phyloP scores from a whole-genome alignment of 2,888 invertebrate genomes.

The Empis livida region DNA sequence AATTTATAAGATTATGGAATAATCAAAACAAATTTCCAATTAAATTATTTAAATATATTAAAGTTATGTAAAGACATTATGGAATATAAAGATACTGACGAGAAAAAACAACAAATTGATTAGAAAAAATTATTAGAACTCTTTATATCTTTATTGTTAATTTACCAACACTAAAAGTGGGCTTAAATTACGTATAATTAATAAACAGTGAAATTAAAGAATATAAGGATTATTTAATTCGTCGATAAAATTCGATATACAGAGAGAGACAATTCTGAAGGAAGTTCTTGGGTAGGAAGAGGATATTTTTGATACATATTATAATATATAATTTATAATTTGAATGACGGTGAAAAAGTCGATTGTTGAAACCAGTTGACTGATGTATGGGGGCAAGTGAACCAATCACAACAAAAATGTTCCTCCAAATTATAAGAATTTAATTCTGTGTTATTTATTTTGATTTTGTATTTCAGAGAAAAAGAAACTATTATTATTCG shows the following conservation, averaged over 20 bases:
- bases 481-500: conserved; percentile 26
- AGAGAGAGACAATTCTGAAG: conserved; percentile 20
- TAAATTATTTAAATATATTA: conserved; percentile 23
- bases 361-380: conserved; percentile 15
- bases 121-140: conserved; percentile 38
- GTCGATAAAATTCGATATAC: conserved; percentile 14
- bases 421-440: conserved; percentile 6
- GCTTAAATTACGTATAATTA: neutral
- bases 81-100: conserved; percentile 36
- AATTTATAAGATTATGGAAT: conserved; percentile 28
- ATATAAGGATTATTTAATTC: conserved; percentile 15
- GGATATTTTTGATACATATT: neutral
- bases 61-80: conserved; percentile 28
- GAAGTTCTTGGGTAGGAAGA: conserved; percentile 16
- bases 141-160: conserved; percentile 49
- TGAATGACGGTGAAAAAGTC: conserved; percentile 10
- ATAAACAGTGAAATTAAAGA: conserved; percentile 6
- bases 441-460: neutral
- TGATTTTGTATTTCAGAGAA: conserved; percentile 7
- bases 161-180: conserved; percentile 37
- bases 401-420: conserved; percentile 3
- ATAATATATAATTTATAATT: neutral
- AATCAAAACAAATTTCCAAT: conserved; percentile 11
- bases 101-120: conserved; percentile 27
- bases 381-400: conserved; percentile 11